A percentile compares a stretch with the other conserved stretches of the same genome.
Conservation (phyloP, 2,113 vertebrate species). For the Peromyscus polionotus region DNA sequence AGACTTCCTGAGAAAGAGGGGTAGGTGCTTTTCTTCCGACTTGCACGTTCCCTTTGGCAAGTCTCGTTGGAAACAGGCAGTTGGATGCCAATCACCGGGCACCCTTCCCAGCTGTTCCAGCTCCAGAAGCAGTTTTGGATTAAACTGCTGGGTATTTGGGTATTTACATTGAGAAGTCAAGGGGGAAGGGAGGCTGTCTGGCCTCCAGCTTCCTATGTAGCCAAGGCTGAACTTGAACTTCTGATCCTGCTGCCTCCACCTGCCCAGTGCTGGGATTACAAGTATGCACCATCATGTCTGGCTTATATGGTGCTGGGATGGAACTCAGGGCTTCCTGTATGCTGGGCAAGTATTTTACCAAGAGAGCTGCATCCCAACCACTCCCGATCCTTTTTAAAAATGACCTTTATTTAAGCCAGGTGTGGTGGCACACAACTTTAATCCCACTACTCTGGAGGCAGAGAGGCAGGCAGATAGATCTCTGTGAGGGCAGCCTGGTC, state of each 20-base stretch:
- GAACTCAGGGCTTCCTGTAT: background rate
- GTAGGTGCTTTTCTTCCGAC: background rate
- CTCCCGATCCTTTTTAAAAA: background rate
- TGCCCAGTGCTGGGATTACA: background rate
- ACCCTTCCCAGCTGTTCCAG: background rate
- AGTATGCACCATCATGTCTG: too few species aligned
- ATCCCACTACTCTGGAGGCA: background rate
- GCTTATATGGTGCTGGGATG: background rate
- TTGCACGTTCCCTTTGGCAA: background rate
- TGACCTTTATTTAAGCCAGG: background rate
- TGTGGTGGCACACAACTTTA: background rate
- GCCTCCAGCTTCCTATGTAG: too few species aligned
- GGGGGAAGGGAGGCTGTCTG: background rate
- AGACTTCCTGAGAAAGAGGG: background rate
- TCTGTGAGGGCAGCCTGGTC: background rate
- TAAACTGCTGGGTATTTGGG: background rate
- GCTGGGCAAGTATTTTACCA: background rate
- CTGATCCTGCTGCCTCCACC: too few species aligned
- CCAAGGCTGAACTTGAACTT: background rate
- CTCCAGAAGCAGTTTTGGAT: slow-evolving; percentile 12
- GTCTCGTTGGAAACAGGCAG: background rate
- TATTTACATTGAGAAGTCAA: background rate
- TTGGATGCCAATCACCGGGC: background rate
- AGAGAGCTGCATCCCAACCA: background rate
- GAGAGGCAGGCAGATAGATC: background rate